Percentiles rank a stretch among this genome's conserved stretches.
These are phyloP conservation scores for Apteryx mantelli DNA, from an alignment of 2,113 vertebrate species.

Conservation along the genomic window DNA sequence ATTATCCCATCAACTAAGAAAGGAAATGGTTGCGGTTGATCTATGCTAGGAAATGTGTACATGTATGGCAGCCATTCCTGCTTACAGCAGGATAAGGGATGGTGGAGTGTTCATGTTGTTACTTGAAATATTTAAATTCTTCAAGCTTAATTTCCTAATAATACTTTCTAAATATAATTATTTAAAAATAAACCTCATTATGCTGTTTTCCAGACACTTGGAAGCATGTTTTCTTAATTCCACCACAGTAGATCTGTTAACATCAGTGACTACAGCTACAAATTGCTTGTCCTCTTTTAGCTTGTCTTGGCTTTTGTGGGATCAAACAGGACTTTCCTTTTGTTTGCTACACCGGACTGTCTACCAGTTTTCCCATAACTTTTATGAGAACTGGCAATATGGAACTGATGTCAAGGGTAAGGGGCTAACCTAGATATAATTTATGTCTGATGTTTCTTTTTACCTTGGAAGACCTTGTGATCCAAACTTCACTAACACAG, in stretches of 20 bases:
- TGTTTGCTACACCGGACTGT: neutral
- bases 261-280: neutral
- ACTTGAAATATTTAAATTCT: neutral
- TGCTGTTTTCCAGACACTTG: neutral
- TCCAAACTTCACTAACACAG: neutral
- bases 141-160: neutral
- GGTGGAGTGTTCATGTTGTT: neutral
- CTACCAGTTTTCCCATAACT: neutral
- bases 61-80: too few relatives aligned
- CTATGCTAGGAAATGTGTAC: accelerated
- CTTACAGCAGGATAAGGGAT: neutral
- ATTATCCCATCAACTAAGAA: neutral
- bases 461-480: neutral
- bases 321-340: neutral
- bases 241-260: accelerated
- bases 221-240: neutral
- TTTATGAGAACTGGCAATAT: neutral
- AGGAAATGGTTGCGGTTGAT: accelerated
- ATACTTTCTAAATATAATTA: neutral
- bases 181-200: neutral
- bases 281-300: neutral
- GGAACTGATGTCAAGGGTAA: neutral
- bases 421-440: neutral
- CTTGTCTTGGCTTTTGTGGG: neutral
- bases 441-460: neutral